phyloP scores from a whole-genome alignment of 2,113 vertebrate species.

The Cyphomyrus discorhynchus region DNA sequence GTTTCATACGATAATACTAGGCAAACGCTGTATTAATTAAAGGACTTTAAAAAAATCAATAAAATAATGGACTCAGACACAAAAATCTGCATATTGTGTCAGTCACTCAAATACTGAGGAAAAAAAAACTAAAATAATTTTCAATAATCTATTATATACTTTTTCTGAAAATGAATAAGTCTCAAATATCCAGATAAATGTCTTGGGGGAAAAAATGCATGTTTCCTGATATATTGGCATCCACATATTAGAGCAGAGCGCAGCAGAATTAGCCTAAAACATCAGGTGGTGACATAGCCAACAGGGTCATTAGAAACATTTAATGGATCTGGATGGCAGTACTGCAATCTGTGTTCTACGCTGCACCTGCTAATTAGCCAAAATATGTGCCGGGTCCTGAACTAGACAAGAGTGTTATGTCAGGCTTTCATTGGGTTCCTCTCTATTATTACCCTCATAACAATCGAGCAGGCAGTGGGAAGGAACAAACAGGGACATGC shows the following conservation, averaged over 20 bases:
- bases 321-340: not conserved
- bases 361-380: constrained; percentile 32
- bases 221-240: not conserved
- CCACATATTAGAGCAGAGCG: not conserved
- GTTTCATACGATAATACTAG: not conserved
- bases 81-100: not conserved
- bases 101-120: not conserved
- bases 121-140: not conserved
- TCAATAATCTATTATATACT: not conserved
- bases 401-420: not conserved
- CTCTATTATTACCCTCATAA: constrained; percentile 7
- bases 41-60: not conserved
- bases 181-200: not conserved
- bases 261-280: not conserved
- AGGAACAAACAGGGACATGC: not conserved
- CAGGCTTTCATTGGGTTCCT: not conserved
- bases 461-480: too few relatives aligned
- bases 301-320: not conserved
- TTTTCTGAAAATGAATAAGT: not conserved
- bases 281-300: not conserved
- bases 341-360: constrained; percentile 9
- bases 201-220: not conserved
- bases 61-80: not conserved
- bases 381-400: constrained; percentile 17
- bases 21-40: not conserved